These are phyloP conservation scores for Archips xylosteana DNA, from an alignment of 2,888 invertebrate species.

Conservation along the genomic window DNA sequence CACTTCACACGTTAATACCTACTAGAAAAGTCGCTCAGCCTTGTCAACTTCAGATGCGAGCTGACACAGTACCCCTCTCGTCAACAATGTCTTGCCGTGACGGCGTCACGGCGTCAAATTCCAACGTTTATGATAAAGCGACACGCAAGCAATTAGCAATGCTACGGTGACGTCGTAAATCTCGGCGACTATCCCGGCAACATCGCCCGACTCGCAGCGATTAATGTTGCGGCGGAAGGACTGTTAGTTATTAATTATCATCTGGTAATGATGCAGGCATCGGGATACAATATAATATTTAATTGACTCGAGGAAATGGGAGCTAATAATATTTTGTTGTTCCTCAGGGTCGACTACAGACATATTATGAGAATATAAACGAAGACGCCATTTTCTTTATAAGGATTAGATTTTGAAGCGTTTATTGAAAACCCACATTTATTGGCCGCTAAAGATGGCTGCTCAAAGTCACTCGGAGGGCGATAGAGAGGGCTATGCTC, in stretches of 20 bases:
- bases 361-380: too few species aligned
- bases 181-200: slow-evolving; percentile 4
- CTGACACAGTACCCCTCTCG: background rate
- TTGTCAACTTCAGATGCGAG: background rate
- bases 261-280: slow-evolving; percentile 11
- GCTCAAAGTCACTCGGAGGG: too few species aligned
- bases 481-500: too few species aligned
- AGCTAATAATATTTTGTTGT: background rate
- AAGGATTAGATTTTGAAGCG: too few species aligned
- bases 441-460: too few species aligned
- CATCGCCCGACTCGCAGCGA: slow-evolving; percentile 6
- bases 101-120: slow-evolving; percentile 14
- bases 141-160: slow-evolving; percentile 20
- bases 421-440: too few species aligned
- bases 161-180: slow-evolving; percentile 18
- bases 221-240: slow-evolving; percentile 12
- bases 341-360: background rate
- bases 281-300: slow-evolving; percentile 7
- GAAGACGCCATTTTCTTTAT: too few species aligned
- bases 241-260: slow-evolving; percentile 3
- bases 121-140: slow-evolving; percentile 26
- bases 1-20: background rate
- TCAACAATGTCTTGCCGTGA: slow-evolving; percentile 7
- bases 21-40: background rate
- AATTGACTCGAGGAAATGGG: background rate